Evolutionary conservation across 1,140 invertebrate genomes (phyloP).

Genomic region (Sipha flava): DNA sequence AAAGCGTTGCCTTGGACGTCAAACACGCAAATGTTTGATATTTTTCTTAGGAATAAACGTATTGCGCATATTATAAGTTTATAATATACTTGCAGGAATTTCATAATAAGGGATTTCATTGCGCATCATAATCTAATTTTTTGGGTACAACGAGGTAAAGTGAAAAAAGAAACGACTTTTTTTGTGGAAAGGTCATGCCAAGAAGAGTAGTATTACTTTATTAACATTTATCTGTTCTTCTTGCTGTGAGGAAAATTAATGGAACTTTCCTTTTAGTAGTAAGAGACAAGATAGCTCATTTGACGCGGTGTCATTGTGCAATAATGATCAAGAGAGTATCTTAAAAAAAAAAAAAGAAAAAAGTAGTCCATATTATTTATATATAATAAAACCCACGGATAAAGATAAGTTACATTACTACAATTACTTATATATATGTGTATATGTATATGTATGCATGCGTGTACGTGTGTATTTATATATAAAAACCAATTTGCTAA

Average conservation of each 20-base stretch:
- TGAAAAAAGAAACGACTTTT: not conserved
- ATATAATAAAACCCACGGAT: not conserved
- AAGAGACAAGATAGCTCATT: not conserved
- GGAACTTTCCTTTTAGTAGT: not conserved
- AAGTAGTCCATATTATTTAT: not conserved
- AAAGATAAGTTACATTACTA: not conserved
- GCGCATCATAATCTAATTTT: not conserved
- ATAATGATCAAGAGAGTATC: not conserved
- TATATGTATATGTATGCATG: not conserved
- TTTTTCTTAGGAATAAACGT: not conserved
- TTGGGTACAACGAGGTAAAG: not conserved
- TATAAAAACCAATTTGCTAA: slow-evolving; percentile 18
- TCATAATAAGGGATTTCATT: not conserved
- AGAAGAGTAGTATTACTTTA: slow-evolving; percentile 17
- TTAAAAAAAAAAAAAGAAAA: not conserved
- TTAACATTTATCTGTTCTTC: not conserved
- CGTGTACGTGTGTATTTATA: not conserved
- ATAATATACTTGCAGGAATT: not conserved
- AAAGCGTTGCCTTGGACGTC: not conserved
- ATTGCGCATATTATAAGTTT: not conserved
- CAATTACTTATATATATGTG: not conserved
- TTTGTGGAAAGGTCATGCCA: not conserved
- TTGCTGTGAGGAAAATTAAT: not conserved
- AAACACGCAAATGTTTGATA: not conserved
- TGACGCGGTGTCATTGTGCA: not conserved